These are phyloP conservation scores for Hydrophis major DNA, from an alignment of 2,797 vertebrate species.

Conservation along the genomic window DNA sequence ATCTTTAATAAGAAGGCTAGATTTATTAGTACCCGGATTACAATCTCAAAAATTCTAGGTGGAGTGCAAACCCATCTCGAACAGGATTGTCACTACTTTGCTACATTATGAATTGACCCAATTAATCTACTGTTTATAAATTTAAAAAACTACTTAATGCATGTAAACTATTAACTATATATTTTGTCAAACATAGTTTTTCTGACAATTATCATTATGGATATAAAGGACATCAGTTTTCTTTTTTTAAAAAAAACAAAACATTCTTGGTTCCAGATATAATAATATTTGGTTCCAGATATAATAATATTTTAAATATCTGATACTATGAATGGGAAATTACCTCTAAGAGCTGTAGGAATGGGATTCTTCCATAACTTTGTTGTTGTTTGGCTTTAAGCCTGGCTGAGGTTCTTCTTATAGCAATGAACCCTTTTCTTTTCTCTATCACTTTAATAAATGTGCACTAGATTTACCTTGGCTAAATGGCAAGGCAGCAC, in stretches of 20 bases:
- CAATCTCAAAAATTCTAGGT: background rate
- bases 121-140: background rate
- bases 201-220: background rate
- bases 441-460: constrained; percentile 59
- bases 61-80: background rate
- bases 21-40: background rate
- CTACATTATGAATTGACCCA: background rate
- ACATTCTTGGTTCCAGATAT: background rate
- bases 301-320: background rate
- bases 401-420: constrained; percentile 55
- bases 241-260: too few species aligned
- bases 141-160: background rate
- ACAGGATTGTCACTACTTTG: background rate
- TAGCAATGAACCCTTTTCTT: constrained; percentile 45
- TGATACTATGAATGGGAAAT: constrained; percentile 27
- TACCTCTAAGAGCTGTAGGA: constrained; percentile 17
- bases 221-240: background rate
- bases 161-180: background rate
- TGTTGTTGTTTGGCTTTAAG: background rate
- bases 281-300: background rate
- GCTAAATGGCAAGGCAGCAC: constrained; percentile 61
- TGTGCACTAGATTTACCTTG: constrained; percentile 50
- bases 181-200: background rate
- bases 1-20: background rate
- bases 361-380: constrained; percentile 41